Evolutionary conservation across 2,797 vertebrate species (phyloP), one percentile per base, ranked within the genome.

Genomic region (Ctenosaura bakeri): DNA sequence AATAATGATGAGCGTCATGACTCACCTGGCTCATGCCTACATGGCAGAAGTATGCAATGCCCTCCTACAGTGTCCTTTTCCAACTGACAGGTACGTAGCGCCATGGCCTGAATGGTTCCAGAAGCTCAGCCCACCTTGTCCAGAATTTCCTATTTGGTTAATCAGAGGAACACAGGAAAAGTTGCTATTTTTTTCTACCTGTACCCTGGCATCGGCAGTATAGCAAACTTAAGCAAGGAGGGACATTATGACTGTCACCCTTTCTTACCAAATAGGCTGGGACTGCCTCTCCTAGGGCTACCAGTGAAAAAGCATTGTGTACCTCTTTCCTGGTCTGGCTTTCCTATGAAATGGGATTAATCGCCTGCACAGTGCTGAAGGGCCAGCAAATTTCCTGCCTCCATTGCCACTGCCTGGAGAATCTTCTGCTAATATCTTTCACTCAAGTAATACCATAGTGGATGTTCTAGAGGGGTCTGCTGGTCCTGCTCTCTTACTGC

Each of bases 31-130:
- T 91, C 93, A 88, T 89, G 90, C 94, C 80, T 96, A 95, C 83
- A 94, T 96, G 95, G 93, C 92, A 0, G 94, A 95, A 54, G 95
- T 95, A 0, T 93, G 95, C 22, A 50, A 90, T 54, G 94, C 94
- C 32, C 94, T 96, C 90, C 94, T 96, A 85, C 94, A 91, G 89
- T 96, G 94, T 12, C 95, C 95, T 42, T 94, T 96, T 29, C 96
- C 95, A 0, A 86, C 95, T 85, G 95, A 95, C 95, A 96, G 95
- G 96, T 96, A 95, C 64, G 32, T 24, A n/a, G 16, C 2, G 26
- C 59, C n/a, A 32, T 83, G 79, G 76, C 12, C 20, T 16, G 6
- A 42, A 22, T 20, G 29, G 20, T 73, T 13, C 32, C 10, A 83
- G 46, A 13, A 52, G 18, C 52, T 73, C 52, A 35, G 7, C 10